phyloP scores from a whole-genome alignment of 1,140 invertebrate genomes.

The Zaprionus taronus region DNA sequence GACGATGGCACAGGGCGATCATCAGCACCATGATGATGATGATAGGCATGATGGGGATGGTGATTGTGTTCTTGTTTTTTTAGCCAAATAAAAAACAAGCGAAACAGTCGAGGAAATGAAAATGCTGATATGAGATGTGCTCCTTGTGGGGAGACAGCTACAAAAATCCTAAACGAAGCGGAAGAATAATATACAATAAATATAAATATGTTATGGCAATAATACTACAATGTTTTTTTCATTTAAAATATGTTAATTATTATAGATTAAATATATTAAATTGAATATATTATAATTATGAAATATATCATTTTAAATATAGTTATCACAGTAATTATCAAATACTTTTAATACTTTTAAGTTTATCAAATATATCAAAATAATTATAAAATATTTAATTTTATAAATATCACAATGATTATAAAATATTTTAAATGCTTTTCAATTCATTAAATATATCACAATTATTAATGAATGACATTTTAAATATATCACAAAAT shows the following conservation, averaged over 20 bases:
- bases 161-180: neutral
- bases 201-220: neutral
- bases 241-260: neutral
- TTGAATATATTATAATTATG: neutral
- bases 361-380: too few species aligned
- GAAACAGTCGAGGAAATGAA: conserved; percentile 4
- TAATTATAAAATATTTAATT: too few species aligned
- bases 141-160: neutral
- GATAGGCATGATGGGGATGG: conserved; percentile 50
- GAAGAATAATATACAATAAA: neutral
- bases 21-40: conserved; percentile 35
- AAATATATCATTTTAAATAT: neutral
- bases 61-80: conserved; percentile 55
- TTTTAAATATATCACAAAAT: too few species aligned
- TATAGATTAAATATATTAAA: too few species aligned
- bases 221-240: neutral
- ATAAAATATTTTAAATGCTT: too few species aligned
- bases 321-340: too few species aligned
- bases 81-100: conserved; percentile 38
- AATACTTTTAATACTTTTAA: too few species aligned
- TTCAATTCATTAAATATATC: too few species aligned
- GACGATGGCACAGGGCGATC: conserved; percentile 53
- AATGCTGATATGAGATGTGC: conserved; percentile 7
- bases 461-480: too few species aligned
- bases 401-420: too few species aligned